Base-by-base conservation (phyloP, 2,888 invertebrate genomes). In the Podabrus alpinus region DNA sequence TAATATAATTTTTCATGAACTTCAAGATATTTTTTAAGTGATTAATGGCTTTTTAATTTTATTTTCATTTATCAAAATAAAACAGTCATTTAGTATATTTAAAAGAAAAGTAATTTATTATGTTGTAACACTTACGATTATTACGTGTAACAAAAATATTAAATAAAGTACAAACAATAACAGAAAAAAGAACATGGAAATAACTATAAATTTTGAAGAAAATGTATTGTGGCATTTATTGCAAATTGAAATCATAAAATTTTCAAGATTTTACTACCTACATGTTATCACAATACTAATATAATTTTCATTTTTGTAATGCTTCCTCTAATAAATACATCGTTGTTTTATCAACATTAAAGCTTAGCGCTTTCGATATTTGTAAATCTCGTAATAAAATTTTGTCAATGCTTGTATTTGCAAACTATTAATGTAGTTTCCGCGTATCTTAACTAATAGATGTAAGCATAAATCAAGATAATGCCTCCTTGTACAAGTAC, bases 201-300 rank as follows among this genome's bases (percentile, higher is more conserved):
- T 45, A 45, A 45, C 45, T n/a, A 45, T 64, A 64, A 64, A 64
- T 64, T 19, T 64, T n/a, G 21, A 64, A 64, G n/a, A 21, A 19
- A 19, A 64, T 64, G 17, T 64, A 64, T 13, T 19, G 61, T 64
- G 62, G 13, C 62, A 64, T 67, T 67, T 67, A 67, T 67, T 67
- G 29, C 67, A 67, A 29, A 67, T 67, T 67, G 67, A 67, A 67
- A 67, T 16, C 25, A 29, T 67, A 67, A 25, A 29, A 16, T 25
- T 67, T 67, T 67, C 15, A 25, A 67, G 29, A 64, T 45, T 45
- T 45, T 45, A 45, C 45, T 45, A 45, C 45, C 45, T 45, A 45
- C 45, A 7, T 45, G 45, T 45, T 45, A 45, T 45, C 45, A 45
- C n/a, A 45, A 45, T 45, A 45, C 45, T 45, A 45, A 45, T 45